Conservation (phyloP, 2,888 invertebrate genomes). For the Agrochola macilenta region DNA sequence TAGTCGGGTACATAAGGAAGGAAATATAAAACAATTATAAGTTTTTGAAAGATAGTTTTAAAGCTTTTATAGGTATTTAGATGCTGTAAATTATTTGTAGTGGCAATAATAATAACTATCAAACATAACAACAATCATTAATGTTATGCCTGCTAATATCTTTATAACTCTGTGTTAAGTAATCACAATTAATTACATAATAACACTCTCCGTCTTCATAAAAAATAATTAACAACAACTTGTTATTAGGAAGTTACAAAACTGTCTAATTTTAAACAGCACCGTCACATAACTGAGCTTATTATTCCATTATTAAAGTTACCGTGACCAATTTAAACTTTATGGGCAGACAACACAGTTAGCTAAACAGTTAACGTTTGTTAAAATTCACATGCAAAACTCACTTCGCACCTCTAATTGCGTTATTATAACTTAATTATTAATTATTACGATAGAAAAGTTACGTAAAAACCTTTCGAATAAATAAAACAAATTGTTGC, state of each 20-base stretch:
- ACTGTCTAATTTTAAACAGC: conserved; percentile 56
- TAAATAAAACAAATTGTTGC: conserved; percentile 43
- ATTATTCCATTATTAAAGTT: conserved; percentile 63
- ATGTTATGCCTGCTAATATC: conserved; percentile 12
- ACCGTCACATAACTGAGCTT: conserved; percentile 55
- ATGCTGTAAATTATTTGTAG: background rate
- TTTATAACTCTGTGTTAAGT: conserved; percentile 18
- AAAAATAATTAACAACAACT: conserved; percentile 39
- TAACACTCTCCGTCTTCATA: conserved; percentile 28
- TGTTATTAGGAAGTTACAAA: conserved; percentile 58
- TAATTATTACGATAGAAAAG: conserved; percentile 52
- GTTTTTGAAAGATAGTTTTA: background rate
- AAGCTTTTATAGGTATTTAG: background rate
- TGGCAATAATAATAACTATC: conserved; percentile 1
- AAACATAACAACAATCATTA: conserved; percentile 3
- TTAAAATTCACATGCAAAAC: conserved; percentile 71
- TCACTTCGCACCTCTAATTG: conserved; percentile 68
- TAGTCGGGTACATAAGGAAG: background rate
- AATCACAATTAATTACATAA: conserved; percentile 37
- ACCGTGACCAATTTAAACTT: conserved; percentile 64
- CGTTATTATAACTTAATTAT: conserved; percentile 69
- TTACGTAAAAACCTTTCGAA: conserved; percentile 59
- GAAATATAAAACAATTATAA: conserved; percentile 3
- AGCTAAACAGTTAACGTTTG: conserved; percentile 69
- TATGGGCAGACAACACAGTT: conserved; percentile 66